Evolutionary conservation across 2,888 invertebrate species (phyloP).

Genomic region (Tinea semifulvella): DNA sequence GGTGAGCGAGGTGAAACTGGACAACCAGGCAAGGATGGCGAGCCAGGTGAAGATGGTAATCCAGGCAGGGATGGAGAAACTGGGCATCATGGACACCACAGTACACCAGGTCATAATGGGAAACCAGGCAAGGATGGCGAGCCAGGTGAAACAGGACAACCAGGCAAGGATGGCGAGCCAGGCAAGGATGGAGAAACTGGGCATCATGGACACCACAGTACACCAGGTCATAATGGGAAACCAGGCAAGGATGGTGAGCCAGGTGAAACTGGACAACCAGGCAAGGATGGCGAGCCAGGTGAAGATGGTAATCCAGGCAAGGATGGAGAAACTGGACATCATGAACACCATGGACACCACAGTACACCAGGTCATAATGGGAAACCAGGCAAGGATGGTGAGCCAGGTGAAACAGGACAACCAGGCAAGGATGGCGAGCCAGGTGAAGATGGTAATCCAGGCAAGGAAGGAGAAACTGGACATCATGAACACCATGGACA

Average conservation of each 20-base stretch:
- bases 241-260: neutral
- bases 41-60: neutral
- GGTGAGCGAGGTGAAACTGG: neutral
- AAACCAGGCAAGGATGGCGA: neutral
- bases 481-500: neutral
- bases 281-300: neutral
- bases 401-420: neutral
- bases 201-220: too few relatives aligned
- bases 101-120: neutral
- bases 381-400: neutral
- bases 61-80: neutral
- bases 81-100: neutral
- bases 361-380: neutral
- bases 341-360: neutral
- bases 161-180: neutral
- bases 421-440: neutral
- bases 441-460: neutral
- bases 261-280: neutral
- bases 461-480: neutral
- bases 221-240: neutral
- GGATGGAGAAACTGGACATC: neutral
- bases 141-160: slow-evolving; percentile 6
- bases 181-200: neutral
- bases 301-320: neutral
- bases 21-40: slow-evolving; percentile 3